Base-by-base conservation (phyloP, 2,888 invertebrate species). In the Ctena decussata region DNA sequence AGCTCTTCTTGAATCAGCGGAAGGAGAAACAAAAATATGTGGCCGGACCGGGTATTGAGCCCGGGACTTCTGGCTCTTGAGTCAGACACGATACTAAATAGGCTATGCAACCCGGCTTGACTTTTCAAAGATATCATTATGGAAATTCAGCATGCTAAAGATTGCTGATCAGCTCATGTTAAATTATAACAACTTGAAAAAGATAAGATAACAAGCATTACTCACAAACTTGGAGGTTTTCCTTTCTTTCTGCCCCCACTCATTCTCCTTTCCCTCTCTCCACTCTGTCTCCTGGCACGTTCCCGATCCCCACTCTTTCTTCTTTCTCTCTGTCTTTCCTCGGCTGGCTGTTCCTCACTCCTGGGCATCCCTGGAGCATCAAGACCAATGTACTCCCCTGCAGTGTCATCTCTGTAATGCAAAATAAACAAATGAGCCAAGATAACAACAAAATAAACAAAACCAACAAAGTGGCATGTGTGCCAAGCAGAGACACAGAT, bases 201-300 rank as follows among this genome's bases (percentile, higher is more conserved):
- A n/a, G n/a, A n/a, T n/a, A n/a, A n/a, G n/a, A n/a, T 41, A 41
- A 41, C 41, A 49, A 5, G 49, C 49, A 49, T 49, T 49, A 74
- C 85, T 87, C 79, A 87, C 89, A 82, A 82, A 74, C 84, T 87
- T 3, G 87, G 87, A 57, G 80, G 72, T 53, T 81, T 80, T 35
- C 84, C 82, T 69, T 83, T 78, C 44, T 84, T 82, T 32, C 81
- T 85, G 0, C 84, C 85, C 18, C 79, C 75, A 24, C 85, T 79
- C 39, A 35, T 65, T 44, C 73, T 77, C 37, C 77, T 72, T 32
- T 84, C 81, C 57, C 76, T 77, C 15, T 79, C 53, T 12, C 83
- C 87, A 69, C 87, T 84, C 8, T 44, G 41, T 27, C 46, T 70
- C 49, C 85, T 70, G 39, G 82, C 84, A n/a, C n/a, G n/a, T 27